Conservation (phyloP, 2,113 vertebrate species). For the Origma solitaria region DNA sequence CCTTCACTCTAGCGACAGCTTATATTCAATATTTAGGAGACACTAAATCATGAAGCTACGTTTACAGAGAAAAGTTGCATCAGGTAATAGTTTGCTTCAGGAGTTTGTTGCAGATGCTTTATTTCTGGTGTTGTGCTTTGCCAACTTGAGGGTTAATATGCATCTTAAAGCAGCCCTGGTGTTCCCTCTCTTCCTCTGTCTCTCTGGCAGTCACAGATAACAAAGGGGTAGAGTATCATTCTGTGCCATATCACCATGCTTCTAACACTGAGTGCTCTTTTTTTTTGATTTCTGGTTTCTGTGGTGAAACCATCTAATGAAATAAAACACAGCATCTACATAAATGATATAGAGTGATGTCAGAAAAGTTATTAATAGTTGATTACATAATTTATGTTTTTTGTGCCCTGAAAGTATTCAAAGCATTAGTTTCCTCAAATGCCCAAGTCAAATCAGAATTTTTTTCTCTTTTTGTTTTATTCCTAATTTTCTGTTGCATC, state of each 20-base stretch:
- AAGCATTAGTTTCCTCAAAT: not conserved
- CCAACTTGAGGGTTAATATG: not conserved
- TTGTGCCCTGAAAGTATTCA: not conserved
- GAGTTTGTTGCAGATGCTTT: not conserved
- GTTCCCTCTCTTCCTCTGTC: not conserved
- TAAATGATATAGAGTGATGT: not conserved
- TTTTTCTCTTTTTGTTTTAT: not conserved
- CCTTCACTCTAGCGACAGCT: not conserved
- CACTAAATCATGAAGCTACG: not conserved
- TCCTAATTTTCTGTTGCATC: not conserved
- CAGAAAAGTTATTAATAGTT: not conserved
- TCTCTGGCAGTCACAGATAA: not conserved
- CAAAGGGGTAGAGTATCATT: not conserved
- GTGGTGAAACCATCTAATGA: not conserved
- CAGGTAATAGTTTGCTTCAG: not conserved
- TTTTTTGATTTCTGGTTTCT: slow-evolving; percentile 6
- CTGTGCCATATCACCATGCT: not conserved
- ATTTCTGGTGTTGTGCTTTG: not conserved
- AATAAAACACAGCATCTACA: not conserved
- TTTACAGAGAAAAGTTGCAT: not conserved
- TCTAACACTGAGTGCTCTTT: not conserved
- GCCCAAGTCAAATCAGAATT: not conserved
- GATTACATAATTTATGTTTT: not conserved
- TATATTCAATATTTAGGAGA: not conserved
- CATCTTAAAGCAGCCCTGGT: not conserved